These are phyloP conservation scores for Alaudala cheleensis DNA, from an alignment of 2,113 vertebrate species.

Conservation along the genomic window DNA sequence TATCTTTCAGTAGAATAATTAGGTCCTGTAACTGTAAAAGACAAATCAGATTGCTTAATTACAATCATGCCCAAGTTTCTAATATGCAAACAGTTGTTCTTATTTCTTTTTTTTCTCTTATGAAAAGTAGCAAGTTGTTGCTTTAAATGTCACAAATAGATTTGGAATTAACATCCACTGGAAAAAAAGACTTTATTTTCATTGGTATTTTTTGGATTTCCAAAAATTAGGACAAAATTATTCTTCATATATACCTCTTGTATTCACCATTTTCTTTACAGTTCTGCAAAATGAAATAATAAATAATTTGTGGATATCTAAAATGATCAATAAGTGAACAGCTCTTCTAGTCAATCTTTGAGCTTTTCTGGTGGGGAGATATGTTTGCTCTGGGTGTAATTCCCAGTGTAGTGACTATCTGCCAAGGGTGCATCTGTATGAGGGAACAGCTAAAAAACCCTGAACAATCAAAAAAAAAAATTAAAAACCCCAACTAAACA, in stretches of 20 bases:
- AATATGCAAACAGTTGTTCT: neutral
- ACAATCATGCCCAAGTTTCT: neutral
- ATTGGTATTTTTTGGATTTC: accelerated
- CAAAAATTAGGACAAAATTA: neutral
- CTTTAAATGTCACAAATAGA: neutral
- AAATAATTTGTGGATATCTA: neutral
- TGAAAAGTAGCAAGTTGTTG: neutral
- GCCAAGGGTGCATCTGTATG: neutral
- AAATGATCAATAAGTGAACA: neutral
- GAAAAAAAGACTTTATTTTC: neutral
- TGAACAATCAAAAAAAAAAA: too few relatives aligned
- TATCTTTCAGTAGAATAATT: neutral
- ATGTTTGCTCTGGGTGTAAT: neutral
- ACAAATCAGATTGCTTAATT: neutral
- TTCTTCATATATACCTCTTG: neutral
- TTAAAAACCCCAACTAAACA: neutral
- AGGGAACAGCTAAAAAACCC: neutral
- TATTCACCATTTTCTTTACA: neutral
- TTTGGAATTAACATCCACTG: neutral
- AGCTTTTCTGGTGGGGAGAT: neutral
- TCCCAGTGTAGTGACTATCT: neutral
- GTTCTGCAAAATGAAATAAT: neutral
- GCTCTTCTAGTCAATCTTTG: neutral
- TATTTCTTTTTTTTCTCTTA: neutral
- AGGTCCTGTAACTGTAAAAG: neutral